Conservation (phyloP, 2,113 vertebrate species). For the Halichoeres trimaculatus region DNA sequence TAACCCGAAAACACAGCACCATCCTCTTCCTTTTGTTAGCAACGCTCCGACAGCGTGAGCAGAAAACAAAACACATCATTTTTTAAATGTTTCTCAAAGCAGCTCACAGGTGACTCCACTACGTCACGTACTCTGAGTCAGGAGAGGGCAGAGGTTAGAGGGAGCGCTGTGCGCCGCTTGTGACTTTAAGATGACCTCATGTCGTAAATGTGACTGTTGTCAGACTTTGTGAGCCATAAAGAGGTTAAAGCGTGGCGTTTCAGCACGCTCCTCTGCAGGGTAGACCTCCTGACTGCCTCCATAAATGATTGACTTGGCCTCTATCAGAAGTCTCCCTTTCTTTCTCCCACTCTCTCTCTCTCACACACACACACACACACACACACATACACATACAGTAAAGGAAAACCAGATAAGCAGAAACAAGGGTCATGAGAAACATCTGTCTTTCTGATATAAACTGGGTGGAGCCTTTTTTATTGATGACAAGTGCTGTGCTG, state of each 20-base stretch:
- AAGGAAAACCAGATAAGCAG: constrained; percentile 58
- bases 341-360: constrained; percentile 16
- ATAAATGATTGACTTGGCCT: constrained; percentile 82
- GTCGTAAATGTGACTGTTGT: constrained; percentile 71
- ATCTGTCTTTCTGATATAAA: constrained; percentile 62
- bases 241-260: constrained; percentile 64
- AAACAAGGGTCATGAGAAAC: constrained; percentile 71
- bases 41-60: not conserved
- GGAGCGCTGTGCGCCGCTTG: constrained; percentile 32
- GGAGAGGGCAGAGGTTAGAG: constrained; percentile 20
- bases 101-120: constrained; percentile 1
- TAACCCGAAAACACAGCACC: constrained; percentile 18
- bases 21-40: not conserved
- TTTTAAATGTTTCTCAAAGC: not conserved
- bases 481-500: constrained; percentile 45
- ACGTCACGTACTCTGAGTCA: constrained; percentile 7
- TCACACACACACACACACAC: constrained; percentile 10
- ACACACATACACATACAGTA: constrained; percentile 15
- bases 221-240: constrained; percentile 76
- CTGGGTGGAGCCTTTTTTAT: constrained; percentile 51
- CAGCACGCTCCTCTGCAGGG: constrained; percentile 51
- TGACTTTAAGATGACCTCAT: constrained; percentile 64
- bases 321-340: constrained; percentile 62
- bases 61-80: not conserved
- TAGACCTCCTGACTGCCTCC: constrained; percentile 59